Conservation (phyloP, 1,140 invertebrate species). For the Plectrocnemia conspersa region DNA sequence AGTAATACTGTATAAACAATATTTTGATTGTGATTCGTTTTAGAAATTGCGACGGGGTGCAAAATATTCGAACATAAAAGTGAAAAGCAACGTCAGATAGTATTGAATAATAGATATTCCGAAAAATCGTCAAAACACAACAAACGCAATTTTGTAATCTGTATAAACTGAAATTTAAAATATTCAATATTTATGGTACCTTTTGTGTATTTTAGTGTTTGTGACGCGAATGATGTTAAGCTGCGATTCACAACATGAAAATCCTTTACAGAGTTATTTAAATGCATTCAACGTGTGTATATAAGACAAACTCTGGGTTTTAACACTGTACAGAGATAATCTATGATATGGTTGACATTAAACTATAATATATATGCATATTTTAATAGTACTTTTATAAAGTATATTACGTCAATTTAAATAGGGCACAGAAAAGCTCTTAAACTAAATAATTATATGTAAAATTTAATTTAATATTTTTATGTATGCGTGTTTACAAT, state of each 20-base stretch:
- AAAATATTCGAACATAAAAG: no score
- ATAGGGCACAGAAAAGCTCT: background rate
- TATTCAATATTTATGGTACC: no score
- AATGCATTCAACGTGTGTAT: background rate
- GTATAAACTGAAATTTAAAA: no score
- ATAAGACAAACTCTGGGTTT: constrained; percentile 1
- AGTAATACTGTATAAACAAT: no score
- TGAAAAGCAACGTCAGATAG: no score
- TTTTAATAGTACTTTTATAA: background rate
- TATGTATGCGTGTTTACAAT: background rate
- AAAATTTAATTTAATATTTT: background rate
- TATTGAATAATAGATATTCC: no score
- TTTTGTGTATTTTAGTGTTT: no score
- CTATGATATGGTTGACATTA: background rate
- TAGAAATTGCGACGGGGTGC: no score
- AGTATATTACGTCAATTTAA: background rate
- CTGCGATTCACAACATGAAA: constrained; percentile 19
- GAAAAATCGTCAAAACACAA: no score
- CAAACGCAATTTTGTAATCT: no score
- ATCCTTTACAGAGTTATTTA: constrained; percentile 7
- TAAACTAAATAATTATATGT: background rate
- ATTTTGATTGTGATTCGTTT: no score
- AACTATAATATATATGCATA: background rate
- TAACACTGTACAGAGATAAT: background rate
- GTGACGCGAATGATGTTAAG: no score